A percentile compares a stretch with the other conserved stretches of the same genome.
phyloP scores from a whole-genome alignment of 2,888 invertebrate species.

The Leptopilina drosophilae region DNA sequence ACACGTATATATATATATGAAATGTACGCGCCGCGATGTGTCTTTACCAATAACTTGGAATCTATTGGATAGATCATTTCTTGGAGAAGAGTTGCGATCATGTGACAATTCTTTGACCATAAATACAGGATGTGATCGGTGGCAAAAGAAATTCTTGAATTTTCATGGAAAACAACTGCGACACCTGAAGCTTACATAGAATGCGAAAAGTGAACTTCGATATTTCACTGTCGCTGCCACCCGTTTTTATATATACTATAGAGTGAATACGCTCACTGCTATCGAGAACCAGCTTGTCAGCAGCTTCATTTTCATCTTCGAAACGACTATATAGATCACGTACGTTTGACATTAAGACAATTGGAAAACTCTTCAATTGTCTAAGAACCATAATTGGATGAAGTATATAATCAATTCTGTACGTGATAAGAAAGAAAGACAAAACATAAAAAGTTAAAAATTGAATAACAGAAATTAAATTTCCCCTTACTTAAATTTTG shows the following conservation, averaged over 20 bases:
- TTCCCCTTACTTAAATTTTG: background rate
- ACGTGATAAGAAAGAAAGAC: no score
- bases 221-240: slow-evolving; percentile 36
- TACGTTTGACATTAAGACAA: background rate
- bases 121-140: background rate
- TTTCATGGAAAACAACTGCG: slow-evolving; percentile 46
- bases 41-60: slow-evolving; percentile 29
- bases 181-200: slow-evolving; percentile 35
- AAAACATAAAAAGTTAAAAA: no score
- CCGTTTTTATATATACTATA: background rate
- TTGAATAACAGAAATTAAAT: no score
- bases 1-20: background rate
- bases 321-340: slow-evolving; percentile 40
- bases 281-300: slow-evolving; percentile 39
- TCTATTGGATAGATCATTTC: slow-evolving; percentile 43
- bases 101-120: slow-evolving; percentile 26
- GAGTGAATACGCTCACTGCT: background rate
- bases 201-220: slow-evolving; percentile 37
- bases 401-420: background rate
- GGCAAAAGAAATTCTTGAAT: slow-evolving; percentile 47
- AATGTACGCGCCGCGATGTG: slow-evolving; percentile 31
- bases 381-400: slow-evolving; percentile 14
- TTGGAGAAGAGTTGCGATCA: slow-evolving; percentile 24
- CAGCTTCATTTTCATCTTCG: slow-evolving; percentile 33
- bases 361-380: background rate